phyloP scores from a whole-genome alignment of 2,888 invertebrate genomes.

The Trichopoda pennipes region DNA sequence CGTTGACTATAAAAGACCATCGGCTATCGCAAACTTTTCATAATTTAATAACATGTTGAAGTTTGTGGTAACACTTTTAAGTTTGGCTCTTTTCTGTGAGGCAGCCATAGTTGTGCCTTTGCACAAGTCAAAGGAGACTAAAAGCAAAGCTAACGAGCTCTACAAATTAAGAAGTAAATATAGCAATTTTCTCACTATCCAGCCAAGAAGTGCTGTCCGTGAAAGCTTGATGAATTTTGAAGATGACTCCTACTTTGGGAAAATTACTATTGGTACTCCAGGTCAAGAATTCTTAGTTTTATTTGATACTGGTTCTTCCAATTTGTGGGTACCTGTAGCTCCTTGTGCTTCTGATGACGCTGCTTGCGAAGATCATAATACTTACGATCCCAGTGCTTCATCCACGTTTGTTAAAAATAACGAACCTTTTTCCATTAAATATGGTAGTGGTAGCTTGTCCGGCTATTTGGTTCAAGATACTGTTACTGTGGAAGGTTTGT shows the following conservation, averaged over 20 bases:
- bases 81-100: slow-evolving; percentile 54
- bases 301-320: slow-evolving; percentile 95
- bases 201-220: background rate
- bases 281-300: slow-evolving; percentile 95
- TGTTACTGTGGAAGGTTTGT: slow-evolving; percentile 86
- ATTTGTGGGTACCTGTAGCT: slow-evolving; percentile 98
- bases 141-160: slow-evolving; percentile 51
- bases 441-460: slow-evolving; percentile 96
- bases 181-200: background rate
- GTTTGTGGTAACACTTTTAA: slow-evolving; percentile 79
- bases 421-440: slow-evolving; percentile 93
- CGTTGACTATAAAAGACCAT: slow-evolving; percentile 36
- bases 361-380: slow-evolving; percentile 96
- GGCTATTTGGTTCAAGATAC: slow-evolving; percentile 96
- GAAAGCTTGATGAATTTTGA: slow-evolving; percentile 85
- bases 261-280: slow-evolving; percentile 93
- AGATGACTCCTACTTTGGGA: slow-evolving; percentile 97
- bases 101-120: slow-evolving; percentile 60
- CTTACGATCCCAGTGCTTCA: slow-evolving; percentile 94
- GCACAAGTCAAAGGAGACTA: slow-evolving; percentile 45
- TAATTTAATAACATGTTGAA: slow-evolving; percentile 54
- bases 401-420: slow-evolving; percentile 91
- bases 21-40: background rate
- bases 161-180: slow-evolving; percentile 43
- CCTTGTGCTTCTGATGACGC: slow-evolving; percentile 94